phyloP scores from a whole-genome alignment of 2,888 invertebrate species.

The Drosophila nr. medialis region DNA sequence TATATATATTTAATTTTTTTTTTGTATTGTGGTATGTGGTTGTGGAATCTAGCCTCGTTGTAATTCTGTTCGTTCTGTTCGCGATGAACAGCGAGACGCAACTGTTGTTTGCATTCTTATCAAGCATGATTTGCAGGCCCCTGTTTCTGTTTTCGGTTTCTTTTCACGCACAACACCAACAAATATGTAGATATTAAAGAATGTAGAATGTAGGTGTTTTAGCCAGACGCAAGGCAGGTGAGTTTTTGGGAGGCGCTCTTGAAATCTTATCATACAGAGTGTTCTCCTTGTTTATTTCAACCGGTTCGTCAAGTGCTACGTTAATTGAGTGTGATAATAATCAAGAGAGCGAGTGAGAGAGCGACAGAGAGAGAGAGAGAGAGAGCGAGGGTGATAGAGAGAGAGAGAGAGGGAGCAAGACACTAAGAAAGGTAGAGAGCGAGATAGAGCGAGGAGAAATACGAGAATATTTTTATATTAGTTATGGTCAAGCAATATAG shows the following conservation, averaged over 20 bases:
- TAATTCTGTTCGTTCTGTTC: constrained; percentile 35
- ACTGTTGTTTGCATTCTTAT: constrained; percentile 74
- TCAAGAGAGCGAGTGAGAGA: constrained; percentile 5
- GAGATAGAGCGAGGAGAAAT: background rate
- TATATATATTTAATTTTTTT: background rate
- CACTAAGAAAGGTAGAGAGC: background rate
- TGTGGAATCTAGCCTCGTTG: constrained; percentile 10
- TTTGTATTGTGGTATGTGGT: background rate
- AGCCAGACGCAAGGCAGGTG: constrained; percentile 19
- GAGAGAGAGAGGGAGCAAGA: background rate
- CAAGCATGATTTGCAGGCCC: constrained; percentile 50
- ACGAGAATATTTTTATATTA: background rate
- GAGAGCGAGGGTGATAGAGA: constrained; percentile 4
- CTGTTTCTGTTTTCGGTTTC: constrained; percentile 38
- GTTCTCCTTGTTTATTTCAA: constrained; percentile 57
- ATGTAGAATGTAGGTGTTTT: constrained; percentile 17
- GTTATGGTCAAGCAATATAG: constrained; percentile 10
- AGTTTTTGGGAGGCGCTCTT: constrained; percentile 27
- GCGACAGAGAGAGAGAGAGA: constrained; percentile 4
- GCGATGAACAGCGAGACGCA: constrained; percentile 48
- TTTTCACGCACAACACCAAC: constrained; percentile 38
- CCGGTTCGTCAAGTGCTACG: constrained; percentile 59
- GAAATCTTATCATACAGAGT: constrained; percentile 45
- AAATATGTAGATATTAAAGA: background rate
- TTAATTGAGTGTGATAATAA: constrained; percentile 9